Conservation (phyloP, 2,797 vertebrate species). For the Lycodopsis pacificus region DNA sequence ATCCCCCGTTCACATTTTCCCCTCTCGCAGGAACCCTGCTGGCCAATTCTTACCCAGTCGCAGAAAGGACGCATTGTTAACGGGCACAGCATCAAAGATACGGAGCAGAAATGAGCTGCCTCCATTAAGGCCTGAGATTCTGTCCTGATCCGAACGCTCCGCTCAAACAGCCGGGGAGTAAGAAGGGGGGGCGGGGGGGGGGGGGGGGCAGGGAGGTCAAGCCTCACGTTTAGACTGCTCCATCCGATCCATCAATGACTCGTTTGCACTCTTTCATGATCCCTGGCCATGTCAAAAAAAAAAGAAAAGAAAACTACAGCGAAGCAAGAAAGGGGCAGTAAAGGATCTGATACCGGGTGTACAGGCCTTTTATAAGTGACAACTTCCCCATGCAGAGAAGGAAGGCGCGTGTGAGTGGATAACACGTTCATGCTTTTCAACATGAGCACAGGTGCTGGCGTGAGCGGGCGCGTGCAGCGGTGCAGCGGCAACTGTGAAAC, state of each 20-base stretch:
- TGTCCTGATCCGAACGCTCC: constrained; percentile 71
- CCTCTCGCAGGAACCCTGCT: constrained; percentile 82
- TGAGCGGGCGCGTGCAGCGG: background rate
- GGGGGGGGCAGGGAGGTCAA: constrained; percentile 60
- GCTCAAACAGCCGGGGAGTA: constrained; percentile 64
- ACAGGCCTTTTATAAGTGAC: constrained; percentile 28
- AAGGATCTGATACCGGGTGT: constrained; percentile 65
- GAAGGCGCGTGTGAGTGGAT: background rate
- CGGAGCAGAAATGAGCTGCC: constrained; percentile 64
- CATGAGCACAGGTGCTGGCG: background rate
- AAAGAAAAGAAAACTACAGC: background rate
- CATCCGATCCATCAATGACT: constrained; percentile 81
- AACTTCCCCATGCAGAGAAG: constrained; percentile 10
- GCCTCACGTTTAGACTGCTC: constrained; percentile 67
- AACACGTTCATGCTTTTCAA: background rate
- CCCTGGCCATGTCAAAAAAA: constrained; percentile 24
- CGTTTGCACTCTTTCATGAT: constrained; percentile 75
- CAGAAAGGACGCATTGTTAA: constrained; percentile 84
- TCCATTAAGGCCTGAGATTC: constrained; percentile 75
- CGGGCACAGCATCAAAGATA: constrained; percentile 79
- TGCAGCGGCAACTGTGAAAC: constrained; percentile 13
- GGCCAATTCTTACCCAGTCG: constrained; percentile 79
- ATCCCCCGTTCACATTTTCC: constrained; percentile 86
- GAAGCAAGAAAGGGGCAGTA: constrained; percentile 49
- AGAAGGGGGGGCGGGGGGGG: constrained; percentile 54